These are phyloP conservation scores for Peromyscus maniculatus DNA, from an alignment of 2,113 vertebrate genomes.

Conservation along the genomic window DNA sequence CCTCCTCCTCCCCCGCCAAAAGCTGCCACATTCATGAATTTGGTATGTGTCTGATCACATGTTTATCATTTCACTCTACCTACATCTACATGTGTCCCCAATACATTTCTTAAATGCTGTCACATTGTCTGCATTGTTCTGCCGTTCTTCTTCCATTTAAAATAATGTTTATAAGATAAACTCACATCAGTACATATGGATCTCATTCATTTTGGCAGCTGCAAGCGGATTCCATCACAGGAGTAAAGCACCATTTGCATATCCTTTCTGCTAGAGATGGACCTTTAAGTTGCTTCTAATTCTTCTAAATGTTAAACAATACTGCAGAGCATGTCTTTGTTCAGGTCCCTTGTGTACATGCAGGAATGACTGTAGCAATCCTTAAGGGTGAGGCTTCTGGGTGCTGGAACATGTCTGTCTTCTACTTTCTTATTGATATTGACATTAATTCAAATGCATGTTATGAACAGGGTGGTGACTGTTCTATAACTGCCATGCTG, in stretches of 20 bases:
- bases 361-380: neutral
- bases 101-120: neutral
- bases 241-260: neutral
- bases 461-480: neutral
- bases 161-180: conserved; percentile 16
- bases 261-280: neutral
- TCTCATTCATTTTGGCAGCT: conserved; percentile 18
- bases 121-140: neutral
- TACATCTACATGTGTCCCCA: neutral
- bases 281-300: neutral
- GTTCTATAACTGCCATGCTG: neutral
- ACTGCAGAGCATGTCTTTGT: neutral
- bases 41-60: neutral
- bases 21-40: neutral
- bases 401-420: neutral
- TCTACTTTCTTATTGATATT: neutral
- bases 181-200: neutral
- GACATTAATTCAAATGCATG: conserved; percentile 17
- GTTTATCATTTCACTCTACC: neutral
- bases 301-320: conserved; percentile 23
- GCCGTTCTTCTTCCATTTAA: neutral
- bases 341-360: neutral
- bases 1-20: neutral
- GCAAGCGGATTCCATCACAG: conserved; percentile 11
- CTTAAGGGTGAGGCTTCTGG: neutral